A percentile compares a stretch with the other conserved stretches of the same genome.
These are phyloP conservation scores for Butorides virescens DNA, from an alignment of 2,113 vertebrate species.

Conservation along the genomic window DNA sequence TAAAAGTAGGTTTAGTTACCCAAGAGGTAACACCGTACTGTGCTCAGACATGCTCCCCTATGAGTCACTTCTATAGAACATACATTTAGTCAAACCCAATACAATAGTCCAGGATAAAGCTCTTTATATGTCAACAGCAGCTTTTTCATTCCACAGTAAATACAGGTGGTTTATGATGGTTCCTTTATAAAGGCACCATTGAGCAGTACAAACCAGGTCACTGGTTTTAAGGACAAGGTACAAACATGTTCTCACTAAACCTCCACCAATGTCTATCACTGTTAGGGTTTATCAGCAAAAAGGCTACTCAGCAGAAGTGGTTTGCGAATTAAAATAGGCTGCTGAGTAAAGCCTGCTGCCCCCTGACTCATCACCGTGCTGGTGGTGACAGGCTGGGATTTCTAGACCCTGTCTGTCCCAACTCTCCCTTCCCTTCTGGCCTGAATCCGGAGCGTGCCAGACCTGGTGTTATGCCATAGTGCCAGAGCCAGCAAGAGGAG, in stretches of 20 bases:
- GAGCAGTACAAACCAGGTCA: neutral
- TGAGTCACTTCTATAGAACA: constrained; percentile 40
- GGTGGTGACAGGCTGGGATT: neutral
- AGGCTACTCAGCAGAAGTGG: neutral
- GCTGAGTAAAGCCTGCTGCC: neutral
- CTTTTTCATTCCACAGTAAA: neutral
- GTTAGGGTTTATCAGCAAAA: neutral
- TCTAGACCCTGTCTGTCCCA: neutral
- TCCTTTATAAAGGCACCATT: neutral
- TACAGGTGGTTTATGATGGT: neutral
- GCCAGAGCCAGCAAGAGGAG: neutral
- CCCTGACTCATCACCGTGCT: neutral
- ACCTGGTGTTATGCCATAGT: accelerated
- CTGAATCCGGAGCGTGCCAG: accelerated
- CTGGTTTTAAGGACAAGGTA: neutral
- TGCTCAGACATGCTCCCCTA: neutral
- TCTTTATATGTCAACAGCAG: neutral
- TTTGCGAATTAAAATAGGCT: neutral
- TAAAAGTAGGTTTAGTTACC: constrained; percentile 45
- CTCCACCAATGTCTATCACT: neutral
- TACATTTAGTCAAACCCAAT: neutral
- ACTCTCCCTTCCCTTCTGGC: neutral
- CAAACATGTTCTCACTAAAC: neutral
- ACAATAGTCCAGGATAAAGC: neutral
- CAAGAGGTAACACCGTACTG: constrained; percentile 35